Base-by-base conservation (phyloP, 2,797 vertebrate genomes). In the Adrianichthys oophorus region DNA sequence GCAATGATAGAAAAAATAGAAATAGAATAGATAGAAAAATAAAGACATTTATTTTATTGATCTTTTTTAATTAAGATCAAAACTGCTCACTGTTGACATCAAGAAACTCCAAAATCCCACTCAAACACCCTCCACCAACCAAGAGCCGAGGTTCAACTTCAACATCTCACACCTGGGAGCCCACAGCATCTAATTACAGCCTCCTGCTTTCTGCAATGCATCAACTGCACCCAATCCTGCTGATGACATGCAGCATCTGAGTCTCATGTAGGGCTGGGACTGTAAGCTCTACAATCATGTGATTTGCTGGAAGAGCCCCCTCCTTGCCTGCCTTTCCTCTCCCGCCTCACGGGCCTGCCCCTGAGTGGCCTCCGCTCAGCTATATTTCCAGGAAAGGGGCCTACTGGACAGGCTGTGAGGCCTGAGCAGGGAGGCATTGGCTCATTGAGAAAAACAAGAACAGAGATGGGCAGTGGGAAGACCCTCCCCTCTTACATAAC, bases 361-460 rank as follows among this genome's bases (percentile, higher is more conserved):
- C 89, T 75, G 80, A 86, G 85, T 91, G 88, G 90, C 91, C 90
- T 88, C 90, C 77, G 78, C 89, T 76, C 67, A 84, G 85, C 89
- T 85, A 60, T 78, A 83, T 89, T 93, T 93, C 92, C 92, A 92
- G 92, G 90, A 93, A 93, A 92, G 91, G 86, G 90, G 91, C 91
- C 92, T 91, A 72, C 80, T 86, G 87, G 90, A 85, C 90, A 85
- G 90, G 88, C 92, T 81, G 84, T 79, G 91, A 89, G 92, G 91
- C 92, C 91, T 86, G 59, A 68, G 71, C 82, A 85, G 89, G 90
- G 89, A 90, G 85, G 90, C 90, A 86, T 88, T 90, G 87, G 90
- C 91, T 92, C 92, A 93, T 93, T 93, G 89, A 93, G 90, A 93
- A 92, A 93, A 93, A 92, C 90, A 93, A 91, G 90, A 92, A 91